A percentile compares a stretch with the other conserved stretches of the same genome.
These are phyloP conservation scores for Geodia barretti DNA, from an alignment of 37 sponge, comb jelly and placozoan species.

Conservation along the genomic window DNA sequence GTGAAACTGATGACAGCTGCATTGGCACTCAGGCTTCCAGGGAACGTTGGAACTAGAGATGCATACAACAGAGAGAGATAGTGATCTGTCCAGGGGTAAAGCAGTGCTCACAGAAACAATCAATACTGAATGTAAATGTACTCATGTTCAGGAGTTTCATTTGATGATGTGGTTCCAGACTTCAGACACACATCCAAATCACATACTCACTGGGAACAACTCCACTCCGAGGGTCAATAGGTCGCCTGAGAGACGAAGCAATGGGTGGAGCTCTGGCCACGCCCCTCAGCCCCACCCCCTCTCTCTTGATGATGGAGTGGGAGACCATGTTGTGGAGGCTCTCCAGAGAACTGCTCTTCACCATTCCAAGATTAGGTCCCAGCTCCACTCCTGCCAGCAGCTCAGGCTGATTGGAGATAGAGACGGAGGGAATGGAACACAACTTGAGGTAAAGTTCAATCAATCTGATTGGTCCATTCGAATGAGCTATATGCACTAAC, in stretches of 20 bases:
- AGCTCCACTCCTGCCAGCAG: slow-evolving; percentile 43
- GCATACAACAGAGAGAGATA: neutral
- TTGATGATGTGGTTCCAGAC: neutral
- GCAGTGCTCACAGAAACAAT: neutral
- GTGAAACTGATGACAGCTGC: slow-evolving; percentile 49
- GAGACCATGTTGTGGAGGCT: slow-evolving; percentile 64
- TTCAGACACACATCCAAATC: slow-evolving; percentile 20
- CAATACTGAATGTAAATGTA: neutral
- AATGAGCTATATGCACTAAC: no score
- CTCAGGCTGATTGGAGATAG: no score
- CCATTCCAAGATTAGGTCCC: slow-evolving; percentile 54
- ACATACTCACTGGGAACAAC: no score
- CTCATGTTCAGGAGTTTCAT: neutral
- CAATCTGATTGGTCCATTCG: neutral
- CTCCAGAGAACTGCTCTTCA: slow-evolving; percentile 68
- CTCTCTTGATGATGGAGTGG: slow-evolving; percentile 49
- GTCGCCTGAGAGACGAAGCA: neutral
- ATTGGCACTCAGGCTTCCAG: neutral
- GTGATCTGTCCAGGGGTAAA: neutral
- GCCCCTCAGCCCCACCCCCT: slow-evolving; percentile 8
- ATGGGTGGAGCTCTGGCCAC: neutral
- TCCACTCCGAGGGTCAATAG: no score
- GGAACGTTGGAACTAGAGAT: neutral
- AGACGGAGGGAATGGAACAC: no score
- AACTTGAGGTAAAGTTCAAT: neutral